Conservation (phyloP, 2,888 invertebrate genomes). For the Sarcophaga variegata region DNA sequence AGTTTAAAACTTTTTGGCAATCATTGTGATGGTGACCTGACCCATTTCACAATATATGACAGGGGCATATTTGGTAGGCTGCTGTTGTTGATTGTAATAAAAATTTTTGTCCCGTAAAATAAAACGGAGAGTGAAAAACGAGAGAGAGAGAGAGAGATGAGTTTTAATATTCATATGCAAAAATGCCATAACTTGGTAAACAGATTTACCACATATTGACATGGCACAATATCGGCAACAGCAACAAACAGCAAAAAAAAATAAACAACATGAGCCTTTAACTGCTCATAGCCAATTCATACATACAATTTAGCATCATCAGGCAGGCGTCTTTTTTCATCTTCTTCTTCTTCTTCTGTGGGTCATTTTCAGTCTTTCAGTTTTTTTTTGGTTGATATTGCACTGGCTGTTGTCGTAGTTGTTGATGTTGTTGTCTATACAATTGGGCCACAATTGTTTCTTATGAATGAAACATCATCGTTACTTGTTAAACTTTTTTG, state of each 20-base stretch:
- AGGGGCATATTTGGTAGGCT: background rate
- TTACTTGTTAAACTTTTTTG: background rate
- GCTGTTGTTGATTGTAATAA: background rate
- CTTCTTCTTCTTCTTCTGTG: background rate
- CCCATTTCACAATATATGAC: constrained; percentile 27
- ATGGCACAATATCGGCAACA: constrained; percentile 11
- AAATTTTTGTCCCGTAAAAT: background rate
- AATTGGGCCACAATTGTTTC: constrained; percentile 1
- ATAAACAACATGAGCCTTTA: constrained; percentile 29
- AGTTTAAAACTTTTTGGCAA: background rate
- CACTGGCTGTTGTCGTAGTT: background rate
- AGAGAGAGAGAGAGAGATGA: background rate
- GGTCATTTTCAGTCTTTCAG: background rate
- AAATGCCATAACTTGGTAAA: constrained; percentile 53
- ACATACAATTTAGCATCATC: constrained; percentile 42
- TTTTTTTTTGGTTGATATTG: background rate
- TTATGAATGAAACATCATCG: constrained; percentile 24
- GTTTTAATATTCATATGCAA: constrained; percentile 29
- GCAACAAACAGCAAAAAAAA: background rate
- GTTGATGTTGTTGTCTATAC: background rate
- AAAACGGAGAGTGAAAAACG: too few relatives aligned
- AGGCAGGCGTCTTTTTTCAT: background rate
- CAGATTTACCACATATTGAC: constrained; percentile 45
- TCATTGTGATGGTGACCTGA: background rate
- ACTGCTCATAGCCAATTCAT: constrained; percentile 36